Conservation (phyloP, 2,113 vertebrate species). For the Seriola quinqueradiata region DNA sequence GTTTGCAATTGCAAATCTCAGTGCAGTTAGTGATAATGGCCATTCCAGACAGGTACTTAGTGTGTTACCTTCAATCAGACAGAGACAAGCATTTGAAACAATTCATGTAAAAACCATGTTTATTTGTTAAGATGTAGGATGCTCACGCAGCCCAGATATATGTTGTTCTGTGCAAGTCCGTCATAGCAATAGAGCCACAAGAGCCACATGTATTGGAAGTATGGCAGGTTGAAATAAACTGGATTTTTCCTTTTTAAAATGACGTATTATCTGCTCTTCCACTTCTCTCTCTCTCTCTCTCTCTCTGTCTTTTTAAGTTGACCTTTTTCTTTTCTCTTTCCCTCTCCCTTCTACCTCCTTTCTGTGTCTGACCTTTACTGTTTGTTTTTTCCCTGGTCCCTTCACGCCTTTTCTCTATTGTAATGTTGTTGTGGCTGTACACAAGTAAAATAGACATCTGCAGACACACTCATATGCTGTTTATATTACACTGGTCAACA, state of each 20-base stretch:
- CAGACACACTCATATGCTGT: not conserved
- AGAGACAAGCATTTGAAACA: no score
- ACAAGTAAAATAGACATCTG: not conserved
- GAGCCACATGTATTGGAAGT: not conserved
- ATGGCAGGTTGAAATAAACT: not conserved
- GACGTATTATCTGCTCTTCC: not conserved
- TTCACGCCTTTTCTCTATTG: not conserved
- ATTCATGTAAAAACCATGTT: not conserved
- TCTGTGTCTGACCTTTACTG: not conserved
- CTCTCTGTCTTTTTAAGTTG: not conserved
- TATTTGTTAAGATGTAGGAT: not conserved
- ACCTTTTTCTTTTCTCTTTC: conserved; percentile 19
- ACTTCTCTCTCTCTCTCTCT: no score
- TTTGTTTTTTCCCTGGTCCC: not conserved
- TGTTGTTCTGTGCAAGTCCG: not conserved
- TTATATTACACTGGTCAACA: not conserved
- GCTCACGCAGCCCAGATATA: no score
- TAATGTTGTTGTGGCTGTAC: not conserved
- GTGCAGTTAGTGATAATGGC: no score
- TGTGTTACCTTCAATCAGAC: no score
- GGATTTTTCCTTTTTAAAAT: not conserved
- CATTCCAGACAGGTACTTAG: no score
- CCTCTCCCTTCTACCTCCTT: not conserved
- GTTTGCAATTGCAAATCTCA: not conserved
- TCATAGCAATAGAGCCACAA: not conserved